Conservation (phyloP, 2,888 invertebrate species). For the Galeruca laticollis region DNA sequence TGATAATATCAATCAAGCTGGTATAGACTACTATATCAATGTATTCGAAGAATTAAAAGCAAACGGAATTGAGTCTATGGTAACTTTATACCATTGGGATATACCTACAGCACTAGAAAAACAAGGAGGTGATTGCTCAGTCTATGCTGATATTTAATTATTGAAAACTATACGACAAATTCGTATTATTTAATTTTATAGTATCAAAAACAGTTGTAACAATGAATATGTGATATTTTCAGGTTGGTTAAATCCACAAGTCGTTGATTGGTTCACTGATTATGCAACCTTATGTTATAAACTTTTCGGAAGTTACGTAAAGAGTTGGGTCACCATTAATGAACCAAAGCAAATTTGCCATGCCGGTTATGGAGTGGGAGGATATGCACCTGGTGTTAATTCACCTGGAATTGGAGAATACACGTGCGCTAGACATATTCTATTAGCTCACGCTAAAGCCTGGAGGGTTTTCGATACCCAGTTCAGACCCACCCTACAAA, state of each 20-base stretch:
- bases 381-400: conserved; percentile 59
- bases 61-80: conserved; percentile 69
- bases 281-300: conserved; percentile 67
- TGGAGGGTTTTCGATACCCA: conserved; percentile 74
- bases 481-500: conserved; percentile 71
- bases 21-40: conserved; percentile 50
- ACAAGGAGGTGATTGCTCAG: conserved; percentile 51
- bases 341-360: conserved; percentile 64
- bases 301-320: conserved; percentile 55
- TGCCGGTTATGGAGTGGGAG: conserved; percentile 55
- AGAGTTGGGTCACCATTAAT: conserved; percentile 69
- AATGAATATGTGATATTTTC: background rate
- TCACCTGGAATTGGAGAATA: conserved; percentile 72
- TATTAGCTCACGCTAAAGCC: conserved; percentile 77
- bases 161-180: too few relatives aligned
- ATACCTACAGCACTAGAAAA: conserved; percentile 68
- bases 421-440: conserved; percentile 73
- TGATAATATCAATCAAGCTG: conserved; percentile 67
- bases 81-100: conserved; percentile 72
- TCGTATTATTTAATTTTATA: too few relatives aligned
- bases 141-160: background rate
- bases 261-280: conserved; percentile 70
- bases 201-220: background rate
- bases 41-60: conserved; percentile 62
- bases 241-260: conserved; percentile 68